Evolutionary conservation across 1,140 invertebrate species (phyloP).

Genomic region (Venturia canescens): DNA sequence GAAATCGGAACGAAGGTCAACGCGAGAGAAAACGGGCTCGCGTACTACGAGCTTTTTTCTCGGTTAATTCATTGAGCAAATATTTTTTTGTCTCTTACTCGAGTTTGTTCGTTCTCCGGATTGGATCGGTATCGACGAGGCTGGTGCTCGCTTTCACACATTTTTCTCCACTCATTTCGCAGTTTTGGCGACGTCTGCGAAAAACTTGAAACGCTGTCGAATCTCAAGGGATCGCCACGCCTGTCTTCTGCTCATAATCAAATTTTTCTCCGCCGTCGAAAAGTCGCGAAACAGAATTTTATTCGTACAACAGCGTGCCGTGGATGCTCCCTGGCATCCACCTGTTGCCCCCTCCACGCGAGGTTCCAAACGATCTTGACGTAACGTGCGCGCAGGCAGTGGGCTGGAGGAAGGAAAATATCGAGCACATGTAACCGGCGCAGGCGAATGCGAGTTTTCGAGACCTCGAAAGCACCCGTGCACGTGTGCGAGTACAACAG

Average conservation of each 20-base stretch:
- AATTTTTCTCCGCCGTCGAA: not conserved
- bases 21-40: not conserved
- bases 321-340: conserved; percentile 55
- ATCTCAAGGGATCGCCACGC: too few relatives aligned
- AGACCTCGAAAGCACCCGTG: too few relatives aligned
- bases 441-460: too few relatives aligned
- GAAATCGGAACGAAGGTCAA: conserved; percentile 42
- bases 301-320: conserved; percentile 59
- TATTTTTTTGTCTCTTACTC: not conserved
- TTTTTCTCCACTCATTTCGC: not conserved
- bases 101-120: not conserved
- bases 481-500: too few relatives aligned
- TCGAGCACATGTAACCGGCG: too few relatives aligned
- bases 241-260: too few relatives aligned
- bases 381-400: conserved; percentile 19
- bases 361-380: not conserved
- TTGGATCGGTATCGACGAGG: too few relatives aligned
- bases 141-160: too few relatives aligned
- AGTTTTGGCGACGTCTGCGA: too few relatives aligned
- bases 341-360: conserved; percentile 63
- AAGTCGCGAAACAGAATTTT: conserved; percentile 30
- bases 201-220: too few relatives aligned
- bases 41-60: not conserved
- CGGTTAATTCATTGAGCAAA: not conserved
- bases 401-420: not conserved